These are phyloP conservation scores for Micromussa lordhowensis DNA, from an alignment of 92 coral and sea anemone species.

Conservation along the genomic window DNA sequence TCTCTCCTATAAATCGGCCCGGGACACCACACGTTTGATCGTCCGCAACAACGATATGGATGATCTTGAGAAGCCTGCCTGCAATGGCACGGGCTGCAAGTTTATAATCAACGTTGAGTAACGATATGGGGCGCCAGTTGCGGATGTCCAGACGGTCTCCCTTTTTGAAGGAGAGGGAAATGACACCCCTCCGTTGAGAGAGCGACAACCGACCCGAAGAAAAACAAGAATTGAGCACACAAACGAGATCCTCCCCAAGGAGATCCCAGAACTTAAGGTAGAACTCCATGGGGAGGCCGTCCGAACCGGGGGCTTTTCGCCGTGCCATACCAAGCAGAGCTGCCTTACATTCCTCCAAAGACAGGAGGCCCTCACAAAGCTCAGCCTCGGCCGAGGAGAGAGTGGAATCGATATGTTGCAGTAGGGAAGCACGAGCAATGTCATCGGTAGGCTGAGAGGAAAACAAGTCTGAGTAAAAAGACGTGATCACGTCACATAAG, in stretches of 20 bases:
- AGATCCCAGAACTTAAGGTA: background rate
- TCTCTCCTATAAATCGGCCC: constrained; percentile 6
- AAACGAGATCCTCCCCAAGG: constrained; percentile 1
- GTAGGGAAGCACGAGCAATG: background rate
- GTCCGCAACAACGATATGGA: background rate
- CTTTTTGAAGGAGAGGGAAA: background rate
- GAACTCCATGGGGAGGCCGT: constrained; percentile 11
- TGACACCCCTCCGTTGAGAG: background rate
- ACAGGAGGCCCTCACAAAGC: constrained; percentile 36
- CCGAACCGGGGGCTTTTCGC: constrained; percentile 6
- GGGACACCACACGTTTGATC: constrained; percentile 40
- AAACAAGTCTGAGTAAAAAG: constrained; percentile 18
- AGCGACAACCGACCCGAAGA: too few species aligned
- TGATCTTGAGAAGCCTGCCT: background rate
- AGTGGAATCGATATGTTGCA: background rate
- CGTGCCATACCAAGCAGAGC: constrained; percentile 15
- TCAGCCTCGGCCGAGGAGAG: background rate
- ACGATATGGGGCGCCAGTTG: constrained; percentile 5
- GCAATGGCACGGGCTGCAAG: background rate
- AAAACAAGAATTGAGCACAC: background rate
- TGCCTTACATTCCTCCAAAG: constrained; percentile 1
- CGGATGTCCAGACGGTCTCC: background rate
- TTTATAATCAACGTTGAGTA: background rate
- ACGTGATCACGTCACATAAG: background rate
- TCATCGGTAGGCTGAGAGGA: background rate